These are phyloP conservation scores for Agrotis puta DNA, from an alignment of 2,888 invertebrate genomes.

Conservation along the genomic window DNA sequence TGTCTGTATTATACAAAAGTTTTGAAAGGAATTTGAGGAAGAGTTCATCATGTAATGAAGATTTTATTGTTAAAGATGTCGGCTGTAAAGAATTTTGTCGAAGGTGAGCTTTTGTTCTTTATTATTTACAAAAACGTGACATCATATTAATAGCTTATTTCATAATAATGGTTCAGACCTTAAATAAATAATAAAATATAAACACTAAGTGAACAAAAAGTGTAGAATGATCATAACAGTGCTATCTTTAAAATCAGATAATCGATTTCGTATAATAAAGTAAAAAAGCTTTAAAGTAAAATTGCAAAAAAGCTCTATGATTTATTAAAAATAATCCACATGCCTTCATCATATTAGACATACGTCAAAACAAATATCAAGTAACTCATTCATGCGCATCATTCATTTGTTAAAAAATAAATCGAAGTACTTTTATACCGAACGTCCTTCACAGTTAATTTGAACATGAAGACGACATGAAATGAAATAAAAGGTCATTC, in stretches of 20 bases:
- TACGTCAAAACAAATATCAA: slow-evolving; percentile 44
- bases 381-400: slow-evolving; percentile 47
- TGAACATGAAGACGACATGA: slow-evolving; percentile 51
- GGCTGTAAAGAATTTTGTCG: slow-evolving; percentile 22
- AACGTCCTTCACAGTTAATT: slow-evolving; percentile 59
- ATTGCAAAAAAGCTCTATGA: slow-evolving; percentile 6
- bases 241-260: neutral
- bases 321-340: slow-evolving; percentile 29
- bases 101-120: slow-evolving; percentile 10
- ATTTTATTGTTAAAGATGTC: slow-evolving; percentile 54
- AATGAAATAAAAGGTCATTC: slow-evolving; percentile 69
- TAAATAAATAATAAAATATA: neutral
- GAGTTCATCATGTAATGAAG: slow-evolving; percentile 67
- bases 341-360: slow-evolving; percentile 24
- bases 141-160: neutral
- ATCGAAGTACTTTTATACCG: slow-evolving; percentile 43
- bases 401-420: slow-evolving; percentile 52
- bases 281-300: neutral
- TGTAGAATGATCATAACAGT: neutral
- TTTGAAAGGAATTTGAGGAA: slow-evolving; percentile 75
- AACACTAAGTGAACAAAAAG: neutral
- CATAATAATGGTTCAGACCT: neutral
- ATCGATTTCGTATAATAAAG: neutral
- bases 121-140: neutral
- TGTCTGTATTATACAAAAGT: slow-evolving; percentile 73